Percentiles rank a stretch among this genome's conserved stretches.
phyloP scores from a whole-genome alignment of 2,797 vertebrate species.

The Dipus sagitta region DNA sequence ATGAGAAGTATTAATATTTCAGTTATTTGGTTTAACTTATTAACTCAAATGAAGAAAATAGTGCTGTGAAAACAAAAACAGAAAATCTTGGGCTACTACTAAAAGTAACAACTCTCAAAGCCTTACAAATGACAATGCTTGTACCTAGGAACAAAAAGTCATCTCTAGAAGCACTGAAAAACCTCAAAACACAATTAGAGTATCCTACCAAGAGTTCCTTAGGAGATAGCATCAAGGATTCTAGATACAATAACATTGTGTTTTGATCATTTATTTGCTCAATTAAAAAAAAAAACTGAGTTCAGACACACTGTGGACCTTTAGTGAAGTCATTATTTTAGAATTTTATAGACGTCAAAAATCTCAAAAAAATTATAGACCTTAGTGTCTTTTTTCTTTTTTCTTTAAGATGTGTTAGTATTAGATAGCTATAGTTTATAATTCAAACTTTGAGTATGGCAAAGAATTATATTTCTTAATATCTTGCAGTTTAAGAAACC shows the following conservation, averaged over 20 bases:
- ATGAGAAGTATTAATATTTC: too few species aligned
- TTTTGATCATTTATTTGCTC: conserved; percentile 75
- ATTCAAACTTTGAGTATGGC: conserved; percentile 35
- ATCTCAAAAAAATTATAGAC: background rate
- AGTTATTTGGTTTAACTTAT: too few species aligned
- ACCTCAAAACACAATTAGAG: conserved; percentile 21
- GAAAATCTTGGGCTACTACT: too few species aligned
- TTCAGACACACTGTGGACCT: background rate
- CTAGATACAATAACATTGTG: background rate
- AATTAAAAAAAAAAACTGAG: background rate
- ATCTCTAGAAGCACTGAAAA: conserved; percentile 18
- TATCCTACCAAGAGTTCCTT: conserved; percentile 37
- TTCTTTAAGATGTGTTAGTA: conserved; percentile 45
- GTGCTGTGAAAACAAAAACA: too few species aligned
- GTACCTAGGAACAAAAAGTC: conserved; percentile 28
- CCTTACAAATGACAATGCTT: conserved; percentile 27
- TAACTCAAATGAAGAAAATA: too few species aligned
- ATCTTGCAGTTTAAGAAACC: conserved; percentile 32
- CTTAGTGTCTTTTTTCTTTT: background rate
- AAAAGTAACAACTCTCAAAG: too few species aligned
- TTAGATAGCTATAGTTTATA: background rate
- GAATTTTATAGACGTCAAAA: conserved; percentile 45
- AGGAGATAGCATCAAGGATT: conserved; percentile 33
- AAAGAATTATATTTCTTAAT: conserved; percentile 37
- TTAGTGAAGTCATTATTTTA: conserved; percentile 45